Percentiles rank a stretch among this genome's conserved stretches.
Evolutionary conservation across 2,797 vertebrate genomes (phyloP).

Genomic region (Sciurus vulgaris): DNA sequence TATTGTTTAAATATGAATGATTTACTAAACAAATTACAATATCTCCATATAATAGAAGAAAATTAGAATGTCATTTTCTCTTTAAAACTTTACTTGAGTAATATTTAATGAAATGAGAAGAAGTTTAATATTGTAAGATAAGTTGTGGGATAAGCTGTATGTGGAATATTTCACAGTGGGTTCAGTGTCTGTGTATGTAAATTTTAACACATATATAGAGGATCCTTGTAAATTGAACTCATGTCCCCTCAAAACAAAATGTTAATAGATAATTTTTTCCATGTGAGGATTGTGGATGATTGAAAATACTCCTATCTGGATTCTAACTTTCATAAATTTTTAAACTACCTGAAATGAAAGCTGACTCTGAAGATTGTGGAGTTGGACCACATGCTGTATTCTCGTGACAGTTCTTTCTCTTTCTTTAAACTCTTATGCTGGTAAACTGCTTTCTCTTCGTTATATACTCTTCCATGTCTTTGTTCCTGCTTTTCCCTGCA

Average conservation of each 20-base stretch:
- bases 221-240: not conserved
- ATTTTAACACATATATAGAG: not conserved
- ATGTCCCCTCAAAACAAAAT: not conserved
- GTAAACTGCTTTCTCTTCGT: not conserved
- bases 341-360: not conserved
- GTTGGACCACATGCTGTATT: not conserved
- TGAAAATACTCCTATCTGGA: not conserved
- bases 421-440: not conserved
- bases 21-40: not conserved
- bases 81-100: not conserved
- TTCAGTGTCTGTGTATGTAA: not conserved
- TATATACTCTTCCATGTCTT: not conserved
- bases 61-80: not conserved
- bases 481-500: not conserved
- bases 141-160: not conserved
- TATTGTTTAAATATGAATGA: not conserved
- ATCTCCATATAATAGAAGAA: not conserved
- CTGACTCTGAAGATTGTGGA: not conserved
- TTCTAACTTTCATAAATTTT: not conserved
- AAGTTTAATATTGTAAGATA: not conserved
- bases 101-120: not conserved
- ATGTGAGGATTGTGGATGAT: not conserved
- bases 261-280: not conserved
- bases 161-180: not conserved
- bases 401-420: not conserved